Conservation (phyloP, 2,888 invertebrate species). For the Agelastica alni region DNA sequence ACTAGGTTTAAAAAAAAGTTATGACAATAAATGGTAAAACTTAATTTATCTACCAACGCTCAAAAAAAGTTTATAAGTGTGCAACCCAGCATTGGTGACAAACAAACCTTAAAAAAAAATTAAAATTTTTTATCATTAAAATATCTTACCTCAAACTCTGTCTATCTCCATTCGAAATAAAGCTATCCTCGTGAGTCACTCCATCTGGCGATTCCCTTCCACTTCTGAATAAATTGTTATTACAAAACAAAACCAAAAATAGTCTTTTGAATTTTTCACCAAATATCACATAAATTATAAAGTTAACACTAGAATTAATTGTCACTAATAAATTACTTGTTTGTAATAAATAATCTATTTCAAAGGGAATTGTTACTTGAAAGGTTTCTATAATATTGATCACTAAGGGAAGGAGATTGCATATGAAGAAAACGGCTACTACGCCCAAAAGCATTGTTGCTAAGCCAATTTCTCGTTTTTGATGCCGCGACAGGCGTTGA, state of each 20-base stretch:
- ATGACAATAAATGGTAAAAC: too few relatives aligned
- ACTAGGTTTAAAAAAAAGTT: too few relatives aligned
- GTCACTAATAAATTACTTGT: constrained; percentile 91
- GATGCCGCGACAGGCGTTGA: constrained; percentile 84
- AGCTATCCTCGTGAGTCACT: constrained; percentile 80
- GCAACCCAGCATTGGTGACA: too few relatives aligned
- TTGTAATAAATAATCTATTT: constrained; percentile 69
- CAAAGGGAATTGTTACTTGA: constrained; percentile 59
- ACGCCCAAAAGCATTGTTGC: constrained; percentile 95
- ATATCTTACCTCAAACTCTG: constrained; percentile 64
- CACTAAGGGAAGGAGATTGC: constrained; percentile 86
- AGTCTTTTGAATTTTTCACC: constrained; percentile 94
- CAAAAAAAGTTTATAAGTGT: too few relatives aligned
- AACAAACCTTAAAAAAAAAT: not conserved
- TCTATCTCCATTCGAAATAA: constrained; percentile 78
- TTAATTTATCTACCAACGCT: too few relatives aligned
- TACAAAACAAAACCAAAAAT: constrained; percentile 59
- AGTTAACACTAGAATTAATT: constrained; percentile 96
- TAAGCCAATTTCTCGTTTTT: constrained; percentile 89
- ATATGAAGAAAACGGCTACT: constrained; percentile 91
- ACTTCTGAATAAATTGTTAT: constrained; percentile 55
- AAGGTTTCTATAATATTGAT: constrained; percentile 87
- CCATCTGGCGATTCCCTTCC: constrained; percentile 71
- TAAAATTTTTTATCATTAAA: not conserved
- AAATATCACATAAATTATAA: constrained; percentile 96